These are phyloP conservation scores for Drosophila setosimentum DNA, from an alignment of 2,888 invertebrate genomes.

Conservation along the genomic window DNA sequence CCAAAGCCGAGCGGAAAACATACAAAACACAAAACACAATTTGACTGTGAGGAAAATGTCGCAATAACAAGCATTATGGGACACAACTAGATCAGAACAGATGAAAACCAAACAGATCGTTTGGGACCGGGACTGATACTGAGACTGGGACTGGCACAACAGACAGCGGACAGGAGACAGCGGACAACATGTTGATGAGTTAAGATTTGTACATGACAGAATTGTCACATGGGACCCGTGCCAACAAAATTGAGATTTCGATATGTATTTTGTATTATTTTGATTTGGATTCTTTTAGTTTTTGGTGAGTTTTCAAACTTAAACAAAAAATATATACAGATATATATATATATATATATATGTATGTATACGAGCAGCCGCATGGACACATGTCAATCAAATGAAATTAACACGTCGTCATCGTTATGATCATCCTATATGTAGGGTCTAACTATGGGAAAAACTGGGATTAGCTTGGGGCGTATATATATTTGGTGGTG, in stretches of 20 bases:
- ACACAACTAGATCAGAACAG: conserved; percentile 39
- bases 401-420: conserved; percentile 75
- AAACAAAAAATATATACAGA: background rate
- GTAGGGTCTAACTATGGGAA: conserved; percentile 36
- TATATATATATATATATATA: background rate
- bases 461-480: conserved; percentile 55
- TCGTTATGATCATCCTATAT: conserved; percentile 4
- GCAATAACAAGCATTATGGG: conserved; percentile 37
- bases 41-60: conserved; percentile 25
- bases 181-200: conserved; percentile 32
- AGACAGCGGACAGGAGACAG: background rate
- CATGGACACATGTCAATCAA: conserved; percentile 77
- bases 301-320: conserved; percentile 20
- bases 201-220: conserved; percentile 39
- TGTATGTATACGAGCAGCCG: background rate
- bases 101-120: background rate
- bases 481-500: conserved; percentile 32
- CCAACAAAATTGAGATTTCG: conserved; percentile 16
- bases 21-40: background rate
- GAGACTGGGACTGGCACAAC: background rate
- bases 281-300: conserved; percentile 9
- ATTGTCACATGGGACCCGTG: conserved; percentile 30
- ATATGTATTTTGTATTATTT: conserved; percentile 1
- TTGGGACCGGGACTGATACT: background rate
- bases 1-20: background rate